phyloP scores from a whole-genome alignment of 2,888 invertebrate genomes.

The Diachrysia chrysitis region DNA sequence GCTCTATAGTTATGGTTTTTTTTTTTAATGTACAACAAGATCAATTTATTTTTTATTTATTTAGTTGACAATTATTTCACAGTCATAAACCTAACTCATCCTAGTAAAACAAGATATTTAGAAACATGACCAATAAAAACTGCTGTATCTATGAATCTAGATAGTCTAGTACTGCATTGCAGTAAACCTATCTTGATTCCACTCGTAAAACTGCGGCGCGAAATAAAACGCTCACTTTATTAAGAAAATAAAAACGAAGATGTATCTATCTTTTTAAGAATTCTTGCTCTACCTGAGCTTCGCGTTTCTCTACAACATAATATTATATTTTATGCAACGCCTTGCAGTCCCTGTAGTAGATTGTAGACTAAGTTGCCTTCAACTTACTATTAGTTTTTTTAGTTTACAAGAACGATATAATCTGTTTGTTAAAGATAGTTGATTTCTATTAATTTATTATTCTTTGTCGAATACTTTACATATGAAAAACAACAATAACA shows the following conservation, averaged over 20 bases:
- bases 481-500: no score
- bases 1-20: no score
- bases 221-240: conserved; percentile 15
- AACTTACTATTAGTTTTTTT: no score
- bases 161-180: conserved; percentile 35
- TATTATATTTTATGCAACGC: neutral
- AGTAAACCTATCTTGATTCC: conserved; percentile 36
- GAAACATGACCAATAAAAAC: conserved; percentile 20
- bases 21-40: no score
- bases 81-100: neutral
- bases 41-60: no score
- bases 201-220: conserved; percentile 7
- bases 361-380: no score
- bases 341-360: no score
- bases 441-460: no score
- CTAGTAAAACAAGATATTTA: neutral
- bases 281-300: neutral
- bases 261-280: conserved; percentile 15
- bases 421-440: no score
- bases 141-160: neutral
- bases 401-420: no score
- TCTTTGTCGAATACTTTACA: no score
- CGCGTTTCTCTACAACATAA: neutral
- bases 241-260: conserved; percentile 4
- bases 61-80: neutral